Evolutionary conservation across 2,113 vertebrate species (phyloP).

Genomic region (Leucoraja erinaceus): DNA sequence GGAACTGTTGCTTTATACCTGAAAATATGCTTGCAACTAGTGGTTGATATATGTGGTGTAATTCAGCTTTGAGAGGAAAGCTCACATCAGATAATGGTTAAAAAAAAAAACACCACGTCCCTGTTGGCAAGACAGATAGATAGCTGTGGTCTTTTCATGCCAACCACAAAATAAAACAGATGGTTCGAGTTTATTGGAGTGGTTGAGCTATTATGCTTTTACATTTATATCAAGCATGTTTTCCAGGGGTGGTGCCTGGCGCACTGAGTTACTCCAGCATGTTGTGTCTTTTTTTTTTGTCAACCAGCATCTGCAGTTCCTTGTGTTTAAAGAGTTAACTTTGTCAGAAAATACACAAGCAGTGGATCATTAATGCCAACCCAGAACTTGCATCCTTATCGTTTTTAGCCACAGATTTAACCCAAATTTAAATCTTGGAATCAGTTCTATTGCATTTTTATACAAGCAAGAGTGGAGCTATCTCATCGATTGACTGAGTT

Average conservation of each 20-base stretch:
- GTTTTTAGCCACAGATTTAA: neutral
- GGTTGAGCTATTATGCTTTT: neutral
- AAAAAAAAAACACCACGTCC: neutral
- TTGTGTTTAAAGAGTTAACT: neutral
- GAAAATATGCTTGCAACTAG: neutral
- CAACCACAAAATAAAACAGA: neutral
- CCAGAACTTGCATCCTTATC: neutral
- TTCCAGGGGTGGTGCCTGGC: no score
- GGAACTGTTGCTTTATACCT: neutral
- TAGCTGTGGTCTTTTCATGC: neutral
- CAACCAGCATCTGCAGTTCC: no score
- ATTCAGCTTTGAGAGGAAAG: neutral
- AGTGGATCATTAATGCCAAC: neutral
- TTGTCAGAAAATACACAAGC: neutral
- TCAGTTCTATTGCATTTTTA: neutral
- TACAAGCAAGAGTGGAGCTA: neutral
- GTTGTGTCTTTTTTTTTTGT: no score
- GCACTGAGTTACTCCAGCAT: no score
- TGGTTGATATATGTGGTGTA: neutral
- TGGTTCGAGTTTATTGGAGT: neutral
- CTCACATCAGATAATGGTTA: neutral
- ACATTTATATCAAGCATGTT: neutral
- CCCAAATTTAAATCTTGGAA: slow-evolving; percentile 2
- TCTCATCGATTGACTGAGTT: neutral
- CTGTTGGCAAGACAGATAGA: neutral